Base-by-base conservation (phyloP, 2,888 invertebrate genomes). In the Carabus problematicus region DNA sequence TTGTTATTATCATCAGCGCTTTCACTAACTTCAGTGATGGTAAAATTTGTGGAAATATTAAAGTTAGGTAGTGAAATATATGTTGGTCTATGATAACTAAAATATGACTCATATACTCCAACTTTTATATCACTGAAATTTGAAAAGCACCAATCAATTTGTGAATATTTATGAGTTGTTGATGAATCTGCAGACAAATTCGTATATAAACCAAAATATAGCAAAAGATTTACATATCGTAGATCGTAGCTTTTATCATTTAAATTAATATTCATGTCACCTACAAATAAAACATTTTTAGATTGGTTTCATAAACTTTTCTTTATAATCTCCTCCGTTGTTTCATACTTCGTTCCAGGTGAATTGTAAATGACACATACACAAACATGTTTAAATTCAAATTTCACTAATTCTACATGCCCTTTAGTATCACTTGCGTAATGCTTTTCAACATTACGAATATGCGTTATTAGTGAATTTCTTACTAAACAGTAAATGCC, bases 221-320 rank as follows among this genome's bases (percentile, higher is more conserved):
- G 7, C 6, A 49, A 49, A 8, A 49, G 49, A 16, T 49, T 18
- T 14, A 49, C 49, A 18, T 49, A 49, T 49, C 49, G 9, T 12
- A 8, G 1, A 49, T 18, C 8, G 8, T n/a, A 2, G 8, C 12
- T 49, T 8, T 14, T 49, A n/a, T 4, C 12, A 2, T 14, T n/a
- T 49, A 49, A 49, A 14, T 8, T 49, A 8, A 49, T 14, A 49
- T 49, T 49, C 49, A 49, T 49, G 6, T 49, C 49, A 14, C 49
- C 49, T 8, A 49, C 18, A 16, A 29, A 29, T 6, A 29, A 29
- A 29, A 29, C 29, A 29, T 29, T 29, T 29, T 29, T 29, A 3
- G 29, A 29, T 29, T 29, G 29, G 29, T 29, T 29, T 2, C 29
- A 29, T 6, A 29, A 29, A 29, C 49, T 12, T n/a, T 49, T 14